Base-by-base conservation (phyloP, 1,140 invertebrate genomes). In the Papilio xuthus region DNA sequence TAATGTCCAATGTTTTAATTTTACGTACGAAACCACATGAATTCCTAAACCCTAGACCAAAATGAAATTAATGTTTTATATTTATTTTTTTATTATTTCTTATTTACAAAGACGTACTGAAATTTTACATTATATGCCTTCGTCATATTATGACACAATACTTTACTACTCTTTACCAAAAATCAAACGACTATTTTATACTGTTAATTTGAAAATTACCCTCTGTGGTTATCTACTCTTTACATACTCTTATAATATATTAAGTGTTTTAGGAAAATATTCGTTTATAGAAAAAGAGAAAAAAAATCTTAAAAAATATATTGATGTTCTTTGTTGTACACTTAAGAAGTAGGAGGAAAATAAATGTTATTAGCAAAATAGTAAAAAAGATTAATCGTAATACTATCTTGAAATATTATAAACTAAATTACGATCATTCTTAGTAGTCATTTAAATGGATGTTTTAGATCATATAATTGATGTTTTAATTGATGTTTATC, bases 111-210 rank as follows among this genome's bases (percentile, higher is more conserved):
- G 23, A 50, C 7, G 42, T 73, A 73, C 41, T 44, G 72, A 75
- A n/a, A 37, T 41, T 75, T 75, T 63, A 76, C 15, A 37, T 44
- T 20, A 63, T 20, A 76, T 60, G 74, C 74, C 74, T 60, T 63
- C n/a, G 50, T 63, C 26, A 44, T 50, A 73, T 44, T 47, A 73
- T 26, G 42, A 73, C 42, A 41, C 32, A 42, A 60, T 63, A 53
- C 20, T 63, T 76, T 76, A 63, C 8, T 28, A 60, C 74, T 63
- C 28, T 76, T 60, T 53, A 75, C 74, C 74, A 76, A 76, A 76
- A 76, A 60, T 60, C 37, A 60, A 76, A 63, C 42, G 37, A 76
- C 74, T 75, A 75, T 75, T 75, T 75, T 56, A 76, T 76, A 76
- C 37, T 26, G n/a, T 60, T 76, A 7, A 76, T 76, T 76, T 76